Evolutionary conservation across 2,888 invertebrate genomes (phyloP), one percentile per base, ranked within the genome.

Genomic region (Dasysyrphus tricinctus): DNA sequence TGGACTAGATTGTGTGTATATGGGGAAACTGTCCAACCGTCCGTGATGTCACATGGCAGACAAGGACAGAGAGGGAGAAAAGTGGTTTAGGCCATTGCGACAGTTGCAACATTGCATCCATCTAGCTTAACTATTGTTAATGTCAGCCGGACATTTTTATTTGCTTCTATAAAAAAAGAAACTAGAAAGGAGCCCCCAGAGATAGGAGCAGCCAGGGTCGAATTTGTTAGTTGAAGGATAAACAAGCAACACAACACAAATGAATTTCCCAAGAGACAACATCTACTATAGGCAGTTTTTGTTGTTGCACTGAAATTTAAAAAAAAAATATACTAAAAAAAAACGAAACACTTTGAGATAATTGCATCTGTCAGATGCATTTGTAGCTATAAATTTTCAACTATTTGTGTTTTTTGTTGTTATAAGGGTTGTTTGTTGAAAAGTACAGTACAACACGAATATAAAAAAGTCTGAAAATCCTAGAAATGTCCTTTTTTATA

Each of bases 111-210:
- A 86, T 81, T 86, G 81, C 78, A 81, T 86, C 65, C 81, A 86
- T 86, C 82, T 81, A 86, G 81, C 86, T 82, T 82, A 86, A 86
- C 81, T 19, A 81, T 82, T 78, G 86, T 81, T 86, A 72, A 81
- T 86, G 86, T 86, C 82, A 86, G 78, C 54, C 47, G 82, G 82
- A 81, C 86, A 82, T 75, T 86, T 86, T 86, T 86, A 86, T 86
- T 86, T 79, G 69, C 54, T n/a, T 42, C 72, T 63, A 78, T 74
- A 80, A 77, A 72, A 49, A 79, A 34, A 61, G 49, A 73, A 56
- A 37, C 49, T 34, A 67, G 63, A 49, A n/a, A 65, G 32, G 57
- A 34, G 49, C 47, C 51, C 51, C 24, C n/a, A 69, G 19, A 63
- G 37, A 51, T 39, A 32, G 34, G 44, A 16, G 63, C 19, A 57